These are phyloP conservation scores for Lingula anatina DNA, from an alignment of 2,888 invertebrate genomes.

Conservation along the genomic window DNA sequence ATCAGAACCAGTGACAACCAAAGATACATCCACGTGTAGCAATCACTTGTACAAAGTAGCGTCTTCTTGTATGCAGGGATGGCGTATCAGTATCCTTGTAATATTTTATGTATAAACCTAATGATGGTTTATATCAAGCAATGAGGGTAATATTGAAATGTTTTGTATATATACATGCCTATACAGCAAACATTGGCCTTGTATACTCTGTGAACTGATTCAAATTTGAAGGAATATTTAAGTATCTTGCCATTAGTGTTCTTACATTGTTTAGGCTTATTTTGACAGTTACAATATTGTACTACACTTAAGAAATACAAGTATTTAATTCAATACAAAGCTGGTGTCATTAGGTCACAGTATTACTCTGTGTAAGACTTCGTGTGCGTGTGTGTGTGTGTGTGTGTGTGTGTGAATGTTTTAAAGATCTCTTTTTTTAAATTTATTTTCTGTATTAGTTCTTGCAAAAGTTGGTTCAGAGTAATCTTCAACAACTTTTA, in stretches of 20 bases:
- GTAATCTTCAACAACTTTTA: not conserved
- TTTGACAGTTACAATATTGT: not conserved
- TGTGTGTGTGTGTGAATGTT: not conserved
- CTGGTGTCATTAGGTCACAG: not conserved
- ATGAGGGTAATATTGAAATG: no score
- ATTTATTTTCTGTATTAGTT: not conserved
- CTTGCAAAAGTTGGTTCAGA: no score
- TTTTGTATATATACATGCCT: no score
- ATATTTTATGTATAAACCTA: no score
- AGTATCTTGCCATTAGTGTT: no score
- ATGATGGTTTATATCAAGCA: no score
- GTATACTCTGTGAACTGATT: no score
- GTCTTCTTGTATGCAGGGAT: slow-evolving; percentile 99
- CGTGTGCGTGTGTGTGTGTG: not conserved
- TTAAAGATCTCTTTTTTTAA: not conserved
- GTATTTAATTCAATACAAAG: not conserved
- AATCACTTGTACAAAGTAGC: slow-evolving; percentile 65
- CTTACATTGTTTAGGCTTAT: no score
- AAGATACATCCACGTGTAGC: slow-evolving; percentile 53
- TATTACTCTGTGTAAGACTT: not conserved
- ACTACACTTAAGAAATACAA: not conserved
- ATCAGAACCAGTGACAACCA: slow-evolving; percentile 86
- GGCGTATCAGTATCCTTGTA: slow-evolving; percentile 75
- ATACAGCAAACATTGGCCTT: no score
- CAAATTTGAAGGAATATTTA: no score